phyloP scores from a whole-genome alignment of 1,140 invertebrate genomes.

The Daktulosphaira vitifoliae region DNA sequence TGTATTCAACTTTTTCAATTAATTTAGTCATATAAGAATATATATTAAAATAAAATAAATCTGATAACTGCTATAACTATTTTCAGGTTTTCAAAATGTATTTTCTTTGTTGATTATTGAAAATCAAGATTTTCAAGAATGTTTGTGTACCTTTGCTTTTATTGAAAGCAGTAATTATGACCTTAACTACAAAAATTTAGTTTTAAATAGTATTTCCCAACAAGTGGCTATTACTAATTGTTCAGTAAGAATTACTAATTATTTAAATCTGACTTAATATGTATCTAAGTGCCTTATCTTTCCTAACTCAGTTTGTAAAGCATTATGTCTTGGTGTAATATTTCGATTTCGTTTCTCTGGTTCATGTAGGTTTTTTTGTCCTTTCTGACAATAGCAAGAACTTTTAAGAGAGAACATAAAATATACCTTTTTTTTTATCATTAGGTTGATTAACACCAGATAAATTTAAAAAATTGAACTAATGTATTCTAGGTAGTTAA shows the following conservation, averaged over 20 bases:
- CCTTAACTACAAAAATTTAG: slow-evolving; percentile 66
- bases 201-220: slow-evolving; percentile 70
- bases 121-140: slow-evolving; percentile 55
- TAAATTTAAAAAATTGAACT: too few relatives aligned
- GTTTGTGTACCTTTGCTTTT: slow-evolving; percentile 79
- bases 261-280: not conserved
- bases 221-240: slow-evolving; percentile 79
- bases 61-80: slow-evolving; percentile 39
- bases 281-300: too few relatives aligned
- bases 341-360: too few relatives aligned
- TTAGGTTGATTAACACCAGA: too few relatives aligned
- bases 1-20: too few relatives aligned
- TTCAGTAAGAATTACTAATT: slow-evolving; percentile 49
- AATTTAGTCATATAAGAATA: not conserved
- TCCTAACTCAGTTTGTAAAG: too few relatives aligned
- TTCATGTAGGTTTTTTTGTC: too few relatives aligned
- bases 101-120: slow-evolving; percentile 78
- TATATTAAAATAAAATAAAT: slow-evolving; percentile 28
- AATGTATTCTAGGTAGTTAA: too few relatives aligned
- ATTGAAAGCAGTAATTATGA: slow-evolving; percentile 68
- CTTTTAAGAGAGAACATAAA: too few relatives aligned
- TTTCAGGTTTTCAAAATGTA: slow-evolving; percentile 72
- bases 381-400: too few relatives aligned
- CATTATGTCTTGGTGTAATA: too few relatives aligned
- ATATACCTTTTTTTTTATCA: too few relatives aligned